Base-by-base conservation (phyloP, 2,888 invertebrate species). In the Eurytoma adleriae region DNA sequence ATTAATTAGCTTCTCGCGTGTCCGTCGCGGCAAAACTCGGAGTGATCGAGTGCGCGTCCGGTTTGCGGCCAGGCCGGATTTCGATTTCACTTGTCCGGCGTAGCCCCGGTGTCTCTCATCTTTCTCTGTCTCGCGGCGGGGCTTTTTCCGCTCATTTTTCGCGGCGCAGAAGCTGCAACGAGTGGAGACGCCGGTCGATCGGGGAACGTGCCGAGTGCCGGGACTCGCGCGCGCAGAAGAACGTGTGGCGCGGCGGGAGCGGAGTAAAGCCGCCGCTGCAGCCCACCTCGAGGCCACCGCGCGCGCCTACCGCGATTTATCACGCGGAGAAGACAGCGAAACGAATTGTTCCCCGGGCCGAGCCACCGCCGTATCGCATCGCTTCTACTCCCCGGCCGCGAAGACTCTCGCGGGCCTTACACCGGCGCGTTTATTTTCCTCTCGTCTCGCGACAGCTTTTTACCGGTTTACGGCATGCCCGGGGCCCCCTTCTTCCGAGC, bases 331-430 rank as follows among this genome's bases (percentile, higher is more conserved):
- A 67, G 84, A 85, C 85, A 84, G 83, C 84, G 82, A 87, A 87
- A 88, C 87, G 88, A 88, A 89, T 88, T 86, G 88, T 86, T 87
- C 87, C 86, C 86, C 79, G 74, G 86, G 85, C 83, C 82, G 62
- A 4, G 61, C 71, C 80, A 80, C 62, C 14, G 20, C 62, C 14
- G 54, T 14, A n/a, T 54, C 3, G 54, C 54, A 54, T 54, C 54
- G 18, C 48, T 40, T 4, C 64, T 18, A 40, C 64, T 59, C 18
- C 5, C 2, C 62, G 24, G 64, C 18, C 30, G 40, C 62, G 40
- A 20, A 1, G 57, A 1, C 18, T 2, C 57, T 18, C 64, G 14
- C 48, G n/a, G n/a, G 48, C 18, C n/a, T 64, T 48, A n/a, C 7
- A n/a, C 64, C 48, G 1, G 1, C 10, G 40, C 40, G 10, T 27